phyloP scores from a whole-genome alignment of 2,888 invertebrate species.

The Melanophora roralis region DNA sequence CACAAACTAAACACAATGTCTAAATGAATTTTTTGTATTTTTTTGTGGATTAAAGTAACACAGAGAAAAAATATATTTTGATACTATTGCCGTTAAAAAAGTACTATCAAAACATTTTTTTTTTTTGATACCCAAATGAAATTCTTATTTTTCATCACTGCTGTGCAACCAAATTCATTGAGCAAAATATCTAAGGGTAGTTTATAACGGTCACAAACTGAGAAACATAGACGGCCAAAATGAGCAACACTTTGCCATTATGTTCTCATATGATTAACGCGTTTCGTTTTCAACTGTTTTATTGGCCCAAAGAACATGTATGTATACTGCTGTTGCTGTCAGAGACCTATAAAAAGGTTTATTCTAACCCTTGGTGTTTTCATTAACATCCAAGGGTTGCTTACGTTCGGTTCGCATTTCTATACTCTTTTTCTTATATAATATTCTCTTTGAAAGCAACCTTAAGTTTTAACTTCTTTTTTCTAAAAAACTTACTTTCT shows the following conservation, averaged over 20 bases:
- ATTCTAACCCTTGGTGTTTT: conserved; percentile 73
- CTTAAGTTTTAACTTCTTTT: conserved; percentile 68
- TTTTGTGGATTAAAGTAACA: too few species aligned
- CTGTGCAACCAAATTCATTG: conserved; percentile 39
- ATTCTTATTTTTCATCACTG: neutral
- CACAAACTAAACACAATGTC: too few species aligned
- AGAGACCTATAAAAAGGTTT: conserved; percentile 74
- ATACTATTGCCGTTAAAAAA: too few species aligned
- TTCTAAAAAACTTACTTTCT: conserved; percentile 57
- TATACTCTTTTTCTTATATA: conserved; percentile 77
- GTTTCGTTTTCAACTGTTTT: conserved; percentile 49
- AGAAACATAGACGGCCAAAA: conserved; percentile 26
- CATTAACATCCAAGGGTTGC: conserved; percentile 78
- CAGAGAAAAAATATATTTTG: too few species aligned
- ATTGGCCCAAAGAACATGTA: conserved; percentile 46
- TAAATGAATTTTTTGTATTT: too few species aligned
- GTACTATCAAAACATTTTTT: too few species aligned
- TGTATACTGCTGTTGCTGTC: conserved; percentile 55
- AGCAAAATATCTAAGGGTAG: conserved; percentile 36
- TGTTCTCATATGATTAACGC: conserved; percentile 45
- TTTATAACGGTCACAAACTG: conserved; percentile 10
- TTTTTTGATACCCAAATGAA: too few species aligned
- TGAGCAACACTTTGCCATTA: conserved; percentile 19
- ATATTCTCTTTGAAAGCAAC: conserved; percentile 75
- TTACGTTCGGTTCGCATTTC: conserved; percentile 78